Evolutionary conservation across 92 coral and sea anemone species (phyloP), one percentile per base, ranked within the genome.

Genomic region (Porites divaricata): DNA sequence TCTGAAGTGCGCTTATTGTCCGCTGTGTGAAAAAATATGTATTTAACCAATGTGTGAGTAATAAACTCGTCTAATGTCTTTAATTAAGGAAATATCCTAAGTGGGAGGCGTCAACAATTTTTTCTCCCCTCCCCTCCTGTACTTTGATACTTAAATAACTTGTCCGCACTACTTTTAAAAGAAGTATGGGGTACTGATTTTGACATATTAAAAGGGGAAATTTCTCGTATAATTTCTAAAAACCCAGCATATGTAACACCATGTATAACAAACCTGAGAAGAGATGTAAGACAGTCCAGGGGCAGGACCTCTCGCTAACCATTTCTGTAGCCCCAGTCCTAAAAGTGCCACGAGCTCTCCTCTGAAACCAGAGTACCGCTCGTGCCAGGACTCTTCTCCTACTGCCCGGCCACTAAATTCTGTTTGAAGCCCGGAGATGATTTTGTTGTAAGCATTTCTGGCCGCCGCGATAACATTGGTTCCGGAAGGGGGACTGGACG

Each of bases 341-440:
- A 94, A 71, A 86, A 81, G 63, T 65, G 87, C 91, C 49, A 94
- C 78, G 57, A 94, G 91, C 81, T 94, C 98, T 20, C 93, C 93
- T 63, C 95, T 84, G 75, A 78, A 94, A 23, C 95, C 85, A 45
- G 88, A 74, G 63, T 69, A 85, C 59, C 95, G 89, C 63, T 87
- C 91, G 63, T 90, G 93, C 97, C 97, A 93, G 65, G 90, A 64
- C 77, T 83, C 95, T 77, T 94, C 94, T 62, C 90, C 94, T 13
- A 87, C 52, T 70, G 84, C 76, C 26, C 81, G 79, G 68, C 90
- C 79, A 16, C 90, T 57, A 69, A 94, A 94, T 88, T 94, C 98
- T n/a, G 89, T 59, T 86, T 92, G 95, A 77, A 94, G 95, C 85
- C 95, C 90, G 92, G 95, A 94, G 66, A 94, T 83, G 51, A 94